These are phyloP conservation scores for Andrena marginata DNA, from an alignment of 2,888 invertebrate genomes.

Conservation along the genomic window DNA sequence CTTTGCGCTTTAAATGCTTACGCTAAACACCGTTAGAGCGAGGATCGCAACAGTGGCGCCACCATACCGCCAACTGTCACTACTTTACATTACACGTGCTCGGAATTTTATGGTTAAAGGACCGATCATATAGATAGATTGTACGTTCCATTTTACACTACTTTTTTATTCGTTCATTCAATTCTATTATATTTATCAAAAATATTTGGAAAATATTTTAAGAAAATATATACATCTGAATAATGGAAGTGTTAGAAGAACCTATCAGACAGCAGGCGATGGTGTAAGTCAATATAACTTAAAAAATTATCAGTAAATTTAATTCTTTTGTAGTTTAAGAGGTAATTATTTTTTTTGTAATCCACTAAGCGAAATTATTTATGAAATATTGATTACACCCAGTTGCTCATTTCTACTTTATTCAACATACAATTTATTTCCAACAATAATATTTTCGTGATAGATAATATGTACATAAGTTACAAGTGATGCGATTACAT, in stretches of 20 bases:
- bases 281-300: constrained; percentile 50
- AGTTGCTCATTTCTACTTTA: not conserved
- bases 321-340: not conserved
- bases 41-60: no score
- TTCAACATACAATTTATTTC: not conserved
- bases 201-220: not conserved
- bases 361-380: not conserved
- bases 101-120: no score
- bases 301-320: not conserved
- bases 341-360: not conserved
- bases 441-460: not conserved
- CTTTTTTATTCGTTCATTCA: not conserved
- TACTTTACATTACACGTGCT: no score
- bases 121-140: not conserved
- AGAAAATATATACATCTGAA: not conserved
- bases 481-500: not conserved
- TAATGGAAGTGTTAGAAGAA: constrained; percentile 31
- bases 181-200: not conserved
- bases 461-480: not conserved
- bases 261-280: constrained; percentile 31
- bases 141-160: not conserved
- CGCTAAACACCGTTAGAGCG: no score
- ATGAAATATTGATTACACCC: not conserved
- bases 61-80: no score
- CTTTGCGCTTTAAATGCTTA: no score